These are phyloP conservation scores for Phengaris arion DNA, from an alignment of 2,888 invertebrate species.

Conservation along the genomic window DNA sequence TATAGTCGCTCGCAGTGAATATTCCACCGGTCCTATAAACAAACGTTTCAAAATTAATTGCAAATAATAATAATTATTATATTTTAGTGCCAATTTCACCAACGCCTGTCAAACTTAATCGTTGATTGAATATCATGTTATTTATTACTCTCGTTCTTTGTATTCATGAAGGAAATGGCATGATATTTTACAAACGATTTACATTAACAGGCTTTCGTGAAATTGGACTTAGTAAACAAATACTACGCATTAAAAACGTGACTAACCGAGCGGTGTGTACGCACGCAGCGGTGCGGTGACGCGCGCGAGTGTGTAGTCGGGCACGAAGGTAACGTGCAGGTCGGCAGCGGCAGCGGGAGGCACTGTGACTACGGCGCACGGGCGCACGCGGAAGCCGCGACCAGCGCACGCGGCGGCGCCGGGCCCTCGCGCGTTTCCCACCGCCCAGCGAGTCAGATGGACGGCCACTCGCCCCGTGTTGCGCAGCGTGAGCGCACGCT, in stretches of 20 bases:
- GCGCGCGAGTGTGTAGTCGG: constrained; percentile 61
- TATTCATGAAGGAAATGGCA: too few species aligned
- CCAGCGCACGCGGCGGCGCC: constrained; percentile 56
- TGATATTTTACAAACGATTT: too few species aligned
- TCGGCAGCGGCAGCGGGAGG: constrained; percentile 59
- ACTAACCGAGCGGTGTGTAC: not conserved
- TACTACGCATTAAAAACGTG: not conserved
- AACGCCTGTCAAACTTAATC: too few species aligned
- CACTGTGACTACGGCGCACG: constrained; percentile 58
- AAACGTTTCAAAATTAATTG: not conserved
- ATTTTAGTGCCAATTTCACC: too few species aligned
- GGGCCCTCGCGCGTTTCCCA: constrained; percentile 56
- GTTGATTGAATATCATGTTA: too few species aligned
- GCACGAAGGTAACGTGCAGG: constrained; percentile 53
- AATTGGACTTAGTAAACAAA: too few species aligned
- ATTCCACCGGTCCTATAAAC: constrained; percentile 44
- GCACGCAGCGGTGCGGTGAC: constrained; percentile 46
- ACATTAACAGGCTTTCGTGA: too few species aligned
- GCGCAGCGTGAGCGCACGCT: constrained; percentile 88
- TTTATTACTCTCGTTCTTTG: too few species aligned
- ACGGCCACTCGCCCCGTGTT: constrained; percentile 96
- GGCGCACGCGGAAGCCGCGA: constrained; percentile 60
- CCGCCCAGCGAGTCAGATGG: constrained; percentile 75
- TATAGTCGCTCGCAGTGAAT: constrained; percentile 48
- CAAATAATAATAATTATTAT: not conserved